Evolutionary conservation across 2,888 invertebrate species (phyloP).

Genomic region (Trissolcus brochymenae): DNA sequence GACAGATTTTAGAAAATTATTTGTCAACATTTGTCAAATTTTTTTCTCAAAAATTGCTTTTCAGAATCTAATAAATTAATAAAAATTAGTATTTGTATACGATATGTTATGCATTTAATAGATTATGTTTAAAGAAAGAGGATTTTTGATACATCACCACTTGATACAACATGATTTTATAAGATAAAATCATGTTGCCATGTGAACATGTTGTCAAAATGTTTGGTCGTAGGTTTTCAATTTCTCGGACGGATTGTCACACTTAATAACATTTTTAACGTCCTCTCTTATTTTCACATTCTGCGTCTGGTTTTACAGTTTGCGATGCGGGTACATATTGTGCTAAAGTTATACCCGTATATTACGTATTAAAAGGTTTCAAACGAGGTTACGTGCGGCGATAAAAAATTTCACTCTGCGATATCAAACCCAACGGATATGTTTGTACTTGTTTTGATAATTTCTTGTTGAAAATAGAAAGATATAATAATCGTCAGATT

Average conservation of each 20-base stretch:
- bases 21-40: too few species aligned
- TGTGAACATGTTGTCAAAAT: constrained; percentile 1
- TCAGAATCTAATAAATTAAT: too few species aligned
- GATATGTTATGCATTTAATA: too few species aligned
- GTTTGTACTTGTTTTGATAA: too few species aligned
- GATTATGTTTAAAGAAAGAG: too few species aligned
- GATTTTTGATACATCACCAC: too few species aligned
- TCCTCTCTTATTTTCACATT: constrained; percentile 10
- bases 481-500: too few species aligned
- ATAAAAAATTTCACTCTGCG: constrained; percentile 1
- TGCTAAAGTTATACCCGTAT: constrained; percentile 24
- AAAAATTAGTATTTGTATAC: too few species aligned
- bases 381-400: constrained; percentile 8
- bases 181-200: too few species aligned
- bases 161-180: too few species aligned
- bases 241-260: constrained; percentile 17
- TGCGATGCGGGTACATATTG: constrained; percentile 20
- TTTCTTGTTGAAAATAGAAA: too few species aligned
- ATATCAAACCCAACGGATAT: constrained; percentile 7
- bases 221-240: background rate
- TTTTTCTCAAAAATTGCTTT: background rate
- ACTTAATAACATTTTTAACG: constrained; percentile 19
- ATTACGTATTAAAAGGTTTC: constrained; percentile 13
- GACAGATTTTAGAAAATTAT: background rate
- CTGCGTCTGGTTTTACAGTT: constrained; percentile 7